These are phyloP conservation scores for Sesamia inferens DNA, from an alignment of 2,888 invertebrate species.

Conservation along the genomic window DNA sequence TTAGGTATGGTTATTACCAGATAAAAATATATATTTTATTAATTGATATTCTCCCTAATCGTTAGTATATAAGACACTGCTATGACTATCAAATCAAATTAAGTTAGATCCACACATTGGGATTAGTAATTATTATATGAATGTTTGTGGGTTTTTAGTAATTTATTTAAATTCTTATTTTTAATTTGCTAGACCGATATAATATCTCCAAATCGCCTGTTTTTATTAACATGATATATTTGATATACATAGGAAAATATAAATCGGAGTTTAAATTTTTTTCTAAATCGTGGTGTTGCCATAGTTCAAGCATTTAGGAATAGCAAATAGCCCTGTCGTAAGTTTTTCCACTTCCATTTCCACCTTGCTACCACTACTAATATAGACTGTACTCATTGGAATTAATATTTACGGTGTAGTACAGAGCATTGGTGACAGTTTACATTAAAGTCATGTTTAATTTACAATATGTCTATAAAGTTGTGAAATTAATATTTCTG, in stretches of 20 bases:
- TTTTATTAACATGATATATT: no score
- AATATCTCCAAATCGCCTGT: not conserved
- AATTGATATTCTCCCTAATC: not conserved
- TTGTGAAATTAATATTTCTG: no score
- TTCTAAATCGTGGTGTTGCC: not conserved
- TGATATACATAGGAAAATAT: no score
- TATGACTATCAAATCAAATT: not conserved
- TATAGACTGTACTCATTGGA: no score
- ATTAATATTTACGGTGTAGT: no score
- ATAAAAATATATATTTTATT: not conserved
- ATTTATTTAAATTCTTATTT: not conserved
- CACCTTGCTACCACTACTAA: not conserved
- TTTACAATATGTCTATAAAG: no score
- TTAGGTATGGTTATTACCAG: not conserved
- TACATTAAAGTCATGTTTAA: no score
- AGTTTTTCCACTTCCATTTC: not conserved
- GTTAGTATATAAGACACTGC: not conserved
- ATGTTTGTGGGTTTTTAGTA: not conserved
- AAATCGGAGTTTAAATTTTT: not conserved
- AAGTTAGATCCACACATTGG: conserved; percentile 8
- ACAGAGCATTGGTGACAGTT: no score
- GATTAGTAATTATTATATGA: conserved; percentile 15
- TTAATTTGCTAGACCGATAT: not conserved
- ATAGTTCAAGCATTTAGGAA: not conserved
- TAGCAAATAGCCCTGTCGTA: not conserved